These are phyloP conservation scores for Kryptolebias ocellatus DNA, from an alignment of 2,797 vertebrate genomes.

Conservation along the genomic window DNA sequence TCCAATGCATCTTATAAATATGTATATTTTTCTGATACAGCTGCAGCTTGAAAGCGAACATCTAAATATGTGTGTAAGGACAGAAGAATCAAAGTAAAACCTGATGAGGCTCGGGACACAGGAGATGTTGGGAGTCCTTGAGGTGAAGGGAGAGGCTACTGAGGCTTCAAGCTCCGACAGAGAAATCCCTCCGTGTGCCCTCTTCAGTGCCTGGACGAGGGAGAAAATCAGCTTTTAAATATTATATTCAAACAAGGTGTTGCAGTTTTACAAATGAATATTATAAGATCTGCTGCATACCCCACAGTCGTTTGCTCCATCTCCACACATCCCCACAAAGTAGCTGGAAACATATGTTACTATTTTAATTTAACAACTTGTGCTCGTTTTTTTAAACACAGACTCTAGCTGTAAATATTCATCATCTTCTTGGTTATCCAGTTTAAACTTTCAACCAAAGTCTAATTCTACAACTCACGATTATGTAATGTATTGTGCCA, in stretches of 20 bases:
- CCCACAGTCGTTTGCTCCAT: conserved; percentile 98
- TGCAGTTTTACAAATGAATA: not conserved
- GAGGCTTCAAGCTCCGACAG: conserved; percentile 97
- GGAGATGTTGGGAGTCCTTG: conserved; percentile 93
- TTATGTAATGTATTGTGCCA: not conserved
- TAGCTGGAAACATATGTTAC: conserved; percentile 82
- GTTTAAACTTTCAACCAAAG: not conserved
- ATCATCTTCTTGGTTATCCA: not conserved
- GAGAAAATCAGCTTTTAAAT: not conserved
- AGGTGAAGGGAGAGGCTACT: conserved; percentile 97
- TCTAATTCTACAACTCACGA: not conserved
- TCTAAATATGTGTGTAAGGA: not conserved
- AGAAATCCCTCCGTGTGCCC: conserved; percentile 95
- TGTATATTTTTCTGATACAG: not conserved
- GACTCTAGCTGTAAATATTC: not conserved
- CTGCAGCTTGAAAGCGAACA: not conserved
- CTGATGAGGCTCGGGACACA: conserved; percentile 98
- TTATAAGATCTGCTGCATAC: conserved; percentile 79
- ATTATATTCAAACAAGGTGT: not conserved
- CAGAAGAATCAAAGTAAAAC: conserved; percentile 53
- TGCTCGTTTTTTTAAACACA: not conserved
- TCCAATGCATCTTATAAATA: too few species aligned
- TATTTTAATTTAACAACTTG: not conserved
- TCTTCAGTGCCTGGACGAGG: conserved; percentile 90
- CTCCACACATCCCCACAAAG: conserved; percentile 98